These are phyloP conservation scores for Macrobrachium rosenbergii DNA, from an alignment of 1,140 invertebrate genomes.

Conservation along the genomic window DNA sequence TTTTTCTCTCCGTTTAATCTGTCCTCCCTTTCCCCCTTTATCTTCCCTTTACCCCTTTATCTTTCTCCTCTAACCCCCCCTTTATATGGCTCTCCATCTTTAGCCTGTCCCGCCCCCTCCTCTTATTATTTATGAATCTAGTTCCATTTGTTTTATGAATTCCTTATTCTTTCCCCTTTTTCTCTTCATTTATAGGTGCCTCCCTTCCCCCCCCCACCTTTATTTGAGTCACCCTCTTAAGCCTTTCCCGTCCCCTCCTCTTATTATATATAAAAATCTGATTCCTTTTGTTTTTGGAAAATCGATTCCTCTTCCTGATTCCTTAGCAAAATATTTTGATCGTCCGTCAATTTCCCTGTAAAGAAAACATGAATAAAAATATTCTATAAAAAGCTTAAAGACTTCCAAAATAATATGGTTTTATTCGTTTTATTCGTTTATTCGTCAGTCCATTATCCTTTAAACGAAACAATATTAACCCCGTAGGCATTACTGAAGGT, in stretches of 20 bases:
- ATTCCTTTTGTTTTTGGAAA: too few relatives aligned
- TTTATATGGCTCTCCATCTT: not conserved
- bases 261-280: not conserved
- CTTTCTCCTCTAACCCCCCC: not conserved
- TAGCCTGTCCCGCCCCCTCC: not conserved
- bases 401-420: too few relatives aligned
- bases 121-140: not conserved
- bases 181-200: not conserved
- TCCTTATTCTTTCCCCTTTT: not conserved
- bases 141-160: not conserved
- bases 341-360: too few relatives aligned
- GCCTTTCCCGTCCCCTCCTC: not conserved
- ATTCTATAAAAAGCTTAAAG: too few relatives aligned
- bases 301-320: too few relatives aligned
- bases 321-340: too few relatives aligned
- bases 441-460: too few relatives aligned
- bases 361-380: too few relatives aligned
- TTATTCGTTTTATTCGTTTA: too few relatives aligned
- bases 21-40: not conserved
- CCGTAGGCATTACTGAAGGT: too few relatives aligned
- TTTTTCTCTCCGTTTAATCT: not conserved
- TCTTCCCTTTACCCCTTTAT: not conserved
- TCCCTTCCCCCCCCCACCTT: not conserved
- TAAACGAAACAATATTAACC: too few relatives aligned
- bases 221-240: not conserved